phyloP scores from a whole-genome alignment of 2,113 vertebrate species.

The Macaca mulatta region DNA sequence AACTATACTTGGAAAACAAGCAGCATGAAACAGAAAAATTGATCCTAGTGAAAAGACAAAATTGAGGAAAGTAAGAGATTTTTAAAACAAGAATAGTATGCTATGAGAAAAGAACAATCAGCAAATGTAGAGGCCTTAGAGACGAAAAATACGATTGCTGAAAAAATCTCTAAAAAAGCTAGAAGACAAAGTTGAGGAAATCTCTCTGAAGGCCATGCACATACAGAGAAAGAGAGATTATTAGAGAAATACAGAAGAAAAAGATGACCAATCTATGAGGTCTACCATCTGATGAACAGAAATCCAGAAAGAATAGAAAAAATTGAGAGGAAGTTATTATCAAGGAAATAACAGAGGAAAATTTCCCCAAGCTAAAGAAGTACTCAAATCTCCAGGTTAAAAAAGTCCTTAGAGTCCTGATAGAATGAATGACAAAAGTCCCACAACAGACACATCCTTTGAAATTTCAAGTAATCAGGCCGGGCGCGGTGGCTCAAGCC shows the following conservation, averaged over 20 bases:
- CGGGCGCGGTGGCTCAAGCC: too few species aligned
- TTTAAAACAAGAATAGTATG: constrained; percentile 45
- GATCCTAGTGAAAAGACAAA: not conserved
- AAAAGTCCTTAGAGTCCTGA: not conserved
- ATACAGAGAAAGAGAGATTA: not conserved
- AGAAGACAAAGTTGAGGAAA: constrained; percentile 34
- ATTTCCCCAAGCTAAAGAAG: not conserved
- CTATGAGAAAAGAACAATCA: constrained; percentile 33
- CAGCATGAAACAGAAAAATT: constrained; percentile 27
- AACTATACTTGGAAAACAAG: constrained; percentile 22
- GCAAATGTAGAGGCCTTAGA: constrained; percentile 23
- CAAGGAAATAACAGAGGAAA: constrained; percentile 38
- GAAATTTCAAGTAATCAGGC: constrained; percentile 27
- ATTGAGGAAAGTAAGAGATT: not conserved
- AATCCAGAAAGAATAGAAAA: constrained; percentile 22
- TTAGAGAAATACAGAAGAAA: not conserved
- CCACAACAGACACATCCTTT: not conserved
- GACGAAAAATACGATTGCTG: not conserved
- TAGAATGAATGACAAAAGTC: constrained; percentile 5
- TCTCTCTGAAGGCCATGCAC: not conserved
- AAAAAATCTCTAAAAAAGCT: constrained; percentile 40
- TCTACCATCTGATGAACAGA: constrained; percentile 23
- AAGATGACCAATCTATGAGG: not conserved
- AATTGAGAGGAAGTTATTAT: not conserved
- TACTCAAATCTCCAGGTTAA: not conserved